These are phyloP conservation scores for Haliclona indistincta DNA, from an alignment of 37 sponge, comb jelly and placozoan species.

Conservation along the genomic window DNA sequence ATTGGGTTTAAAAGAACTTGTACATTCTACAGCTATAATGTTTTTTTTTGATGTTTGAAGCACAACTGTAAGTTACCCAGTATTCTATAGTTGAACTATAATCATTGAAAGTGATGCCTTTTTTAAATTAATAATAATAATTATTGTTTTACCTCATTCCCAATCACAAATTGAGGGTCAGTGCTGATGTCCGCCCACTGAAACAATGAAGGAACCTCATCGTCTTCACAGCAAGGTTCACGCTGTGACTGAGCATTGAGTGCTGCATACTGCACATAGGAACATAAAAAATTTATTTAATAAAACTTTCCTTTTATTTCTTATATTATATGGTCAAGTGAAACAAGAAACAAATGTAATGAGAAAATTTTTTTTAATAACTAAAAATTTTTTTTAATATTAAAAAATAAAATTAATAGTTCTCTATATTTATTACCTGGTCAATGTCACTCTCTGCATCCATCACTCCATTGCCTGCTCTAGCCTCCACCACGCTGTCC, in stretches of 20 bases:
- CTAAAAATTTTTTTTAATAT: background rate
- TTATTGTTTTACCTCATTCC: conserved; percentile 58
- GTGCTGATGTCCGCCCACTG: conserved; percentile 61
- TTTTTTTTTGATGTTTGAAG: too few relatives aligned
- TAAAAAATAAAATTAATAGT: background rate
- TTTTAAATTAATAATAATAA: background rate
- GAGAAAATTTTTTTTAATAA: background rate
- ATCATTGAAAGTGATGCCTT: background rate
- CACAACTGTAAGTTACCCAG: too few relatives aligned
- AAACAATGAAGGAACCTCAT: conserved; percentile 11
- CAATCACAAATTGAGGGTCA: conserved; percentile 71
- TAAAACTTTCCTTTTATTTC: too few relatives aligned
- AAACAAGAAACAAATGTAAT: background rate
- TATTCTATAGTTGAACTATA: background rate
- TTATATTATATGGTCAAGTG: background rate
- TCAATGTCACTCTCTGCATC: conserved; percentile 5
- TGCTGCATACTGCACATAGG: conserved; percentile 26
- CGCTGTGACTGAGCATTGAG: conserved; percentile 50
- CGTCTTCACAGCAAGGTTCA: conserved; percentile 34
- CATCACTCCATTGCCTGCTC: conserved; percentile 16
- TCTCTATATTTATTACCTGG: background rate
- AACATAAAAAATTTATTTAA: background rate
- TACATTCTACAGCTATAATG: too few relatives aligned
- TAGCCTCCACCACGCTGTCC: background rate
- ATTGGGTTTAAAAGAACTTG: too few relatives aligned